Conservation (phyloP, 2,113 vertebrate species). For the Martes martes region DNA sequence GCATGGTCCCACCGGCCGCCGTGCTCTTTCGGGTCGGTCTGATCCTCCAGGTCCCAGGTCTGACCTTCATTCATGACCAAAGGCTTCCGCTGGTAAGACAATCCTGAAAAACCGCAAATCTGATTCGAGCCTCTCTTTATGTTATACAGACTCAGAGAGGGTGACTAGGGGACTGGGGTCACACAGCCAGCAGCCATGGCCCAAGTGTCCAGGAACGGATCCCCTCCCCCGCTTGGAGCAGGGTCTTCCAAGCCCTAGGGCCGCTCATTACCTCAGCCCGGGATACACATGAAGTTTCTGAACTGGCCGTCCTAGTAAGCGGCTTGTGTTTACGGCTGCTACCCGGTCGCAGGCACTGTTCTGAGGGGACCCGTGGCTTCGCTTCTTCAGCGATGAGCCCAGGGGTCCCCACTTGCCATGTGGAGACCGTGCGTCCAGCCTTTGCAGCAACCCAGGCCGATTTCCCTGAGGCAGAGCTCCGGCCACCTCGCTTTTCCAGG, state of each 20-base stretch:
- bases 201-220: not conserved
- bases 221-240: not conserved
- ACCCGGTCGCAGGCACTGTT: rapidly evolving
- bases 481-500: not conserved
- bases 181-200: not conserved
- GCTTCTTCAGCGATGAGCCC: rapidly evolving
- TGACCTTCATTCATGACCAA: rapidly evolving
- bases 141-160: not conserved
- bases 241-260: not conserved
- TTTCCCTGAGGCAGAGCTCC: not conserved
- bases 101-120: not conserved
- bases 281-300: rapidly evolving
- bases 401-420: not conserved
- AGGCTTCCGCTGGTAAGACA: not conserved
- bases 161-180: not conserved
- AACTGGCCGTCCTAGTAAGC: rapidly evolving
- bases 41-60: rapidly evolving
- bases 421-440: not conserved
- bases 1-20: rapidly evolving
- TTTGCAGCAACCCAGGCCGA: not conserved
- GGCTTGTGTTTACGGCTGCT: rapidly evolving
- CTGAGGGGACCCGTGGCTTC: not conserved
- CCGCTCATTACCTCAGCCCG: not conserved
- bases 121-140: not conserved
- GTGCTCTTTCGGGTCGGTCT: rapidly evolving